phyloP scores from a whole-genome alignment of 2,797 vertebrate species.

The Pangasius larnaudii region DNA sequence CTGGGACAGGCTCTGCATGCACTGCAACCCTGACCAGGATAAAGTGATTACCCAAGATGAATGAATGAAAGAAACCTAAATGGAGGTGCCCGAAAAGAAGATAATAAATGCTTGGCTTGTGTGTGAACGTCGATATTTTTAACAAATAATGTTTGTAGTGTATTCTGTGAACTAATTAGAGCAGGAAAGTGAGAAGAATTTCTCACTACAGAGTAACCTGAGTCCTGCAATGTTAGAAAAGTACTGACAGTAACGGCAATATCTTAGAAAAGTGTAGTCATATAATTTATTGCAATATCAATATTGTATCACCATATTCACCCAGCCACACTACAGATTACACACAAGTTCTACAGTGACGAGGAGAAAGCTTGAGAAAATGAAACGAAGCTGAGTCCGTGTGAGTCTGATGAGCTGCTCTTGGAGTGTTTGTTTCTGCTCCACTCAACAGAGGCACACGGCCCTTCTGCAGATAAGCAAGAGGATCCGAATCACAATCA shows the following conservation, averaged over 20 bases:
- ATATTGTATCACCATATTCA: not conserved
- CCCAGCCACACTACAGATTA: not conserved
- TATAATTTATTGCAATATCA: not conserved
- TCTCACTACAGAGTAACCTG: not conserved
- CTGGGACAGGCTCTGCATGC: not conserved
- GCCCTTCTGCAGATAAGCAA: conserved; percentile 2
- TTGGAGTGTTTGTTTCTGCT: conserved; percentile 27
- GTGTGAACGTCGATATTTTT: not conserved
- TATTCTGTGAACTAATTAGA: not conserved
- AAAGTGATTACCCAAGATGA: not conserved
- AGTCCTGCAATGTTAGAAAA: not conserved
- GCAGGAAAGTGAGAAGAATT: not conserved
- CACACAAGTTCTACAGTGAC: not conserved
- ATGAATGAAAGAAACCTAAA: not conserved
- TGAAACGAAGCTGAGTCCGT: not conserved
- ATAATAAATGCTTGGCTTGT: not conserved
- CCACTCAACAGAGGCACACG: not conserved
- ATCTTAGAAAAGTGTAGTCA: not conserved
- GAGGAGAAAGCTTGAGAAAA: not conserved
- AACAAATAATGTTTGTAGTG: not conserved
- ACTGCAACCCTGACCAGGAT: not conserved
- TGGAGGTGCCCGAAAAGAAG: not conserved
- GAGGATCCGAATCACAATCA: conserved; percentile 6
- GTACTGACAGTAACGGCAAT: not conserved
- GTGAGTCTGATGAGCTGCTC: conserved; percentile 12